Evolutionary conservation across 2,113 vertebrate species (phyloP), one percentile per base, ranked within the genome.

Genomic region (Mixornis gularis): DNA sequence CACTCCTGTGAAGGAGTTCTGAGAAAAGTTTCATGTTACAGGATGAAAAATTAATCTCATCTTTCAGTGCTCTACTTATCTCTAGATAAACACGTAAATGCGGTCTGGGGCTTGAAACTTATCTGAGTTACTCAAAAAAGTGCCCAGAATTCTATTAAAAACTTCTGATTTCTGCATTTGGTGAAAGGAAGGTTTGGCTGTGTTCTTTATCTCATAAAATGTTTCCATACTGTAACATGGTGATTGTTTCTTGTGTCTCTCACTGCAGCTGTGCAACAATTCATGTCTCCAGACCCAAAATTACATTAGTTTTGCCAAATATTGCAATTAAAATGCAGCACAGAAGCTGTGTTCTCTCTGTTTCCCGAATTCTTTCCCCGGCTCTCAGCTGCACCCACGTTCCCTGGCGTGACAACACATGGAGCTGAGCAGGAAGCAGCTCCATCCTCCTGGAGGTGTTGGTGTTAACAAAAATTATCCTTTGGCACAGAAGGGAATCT

Each of bases 241-340:
- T 46, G 65, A 32, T 92, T 1, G 18, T 80, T 93, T 56, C 49
- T 56, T 70, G 48, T 63, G 62, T 63, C 56, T 78, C 60, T 93
- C 20, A 30, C 41, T 91, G 62, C 36, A 89, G 69, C 62, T 85
- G 46, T 71, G 58, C 48, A 89, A 18, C 58, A 85, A 85, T 78
- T 74, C 36, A 19, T 18, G 32, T 49, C 41, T 44, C 32, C 56
- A 84, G 52, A 64, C 58, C 71, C 48, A 40, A 73, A 95, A 77
- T 46, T 68, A 12, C 38, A 65, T 9, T 24, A 71, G 16, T 13
- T 93, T 86, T 93, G 88, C 80, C 65, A 84, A 55, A 88, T 80
- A 82, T 1, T 73, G 59, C 46, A 77, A 21, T 51, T 43, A 20
- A 65, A 89, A 90, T 83, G n/a, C 63, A 77, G 4, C 48, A 20